Evolutionary conservation across 2,888 invertebrate species (phyloP).

Genomic region (Protonemura montana): DNA sequence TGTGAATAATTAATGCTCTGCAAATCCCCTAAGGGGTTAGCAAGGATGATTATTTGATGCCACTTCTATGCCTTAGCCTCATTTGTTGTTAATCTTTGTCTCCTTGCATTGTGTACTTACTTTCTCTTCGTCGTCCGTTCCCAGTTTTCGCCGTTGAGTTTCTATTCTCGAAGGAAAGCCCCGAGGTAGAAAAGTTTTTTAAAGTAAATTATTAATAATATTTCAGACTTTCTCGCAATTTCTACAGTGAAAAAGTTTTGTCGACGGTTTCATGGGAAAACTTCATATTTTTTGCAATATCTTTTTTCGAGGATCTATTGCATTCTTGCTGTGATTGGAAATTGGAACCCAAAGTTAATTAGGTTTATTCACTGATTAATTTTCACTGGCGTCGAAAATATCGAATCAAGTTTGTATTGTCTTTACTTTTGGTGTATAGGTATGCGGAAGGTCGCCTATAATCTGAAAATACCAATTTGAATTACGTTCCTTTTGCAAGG

Average conservation of each 20-base stretch:
- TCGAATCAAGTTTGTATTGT: too few relatives aligned
- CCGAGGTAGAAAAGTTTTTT: slow-evolving; percentile 32
- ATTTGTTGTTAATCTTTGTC: slow-evolving; percentile 38
- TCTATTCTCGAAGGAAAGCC: slow-evolving; percentile 16
- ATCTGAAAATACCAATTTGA: too few relatives aligned
- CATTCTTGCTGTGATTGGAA: background rate
- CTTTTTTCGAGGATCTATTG: background rate
- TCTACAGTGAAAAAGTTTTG: slow-evolving; percentile 13
- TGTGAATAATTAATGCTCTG: slow-evolving; percentile 25
- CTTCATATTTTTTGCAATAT: background rate
- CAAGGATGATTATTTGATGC: slow-evolving; percentile 31
- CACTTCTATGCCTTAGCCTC: slow-evolving; percentile 26
- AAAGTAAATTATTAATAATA: slow-evolving; percentile 37
- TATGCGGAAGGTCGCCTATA: too few relatives aligned
- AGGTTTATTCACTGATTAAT: too few relatives aligned
- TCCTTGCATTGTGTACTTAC: slow-evolving; percentile 29
- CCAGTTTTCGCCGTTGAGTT: slow-evolving; percentile 3
- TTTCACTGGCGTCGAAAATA: too few relatives aligned
- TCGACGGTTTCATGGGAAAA: background rate
- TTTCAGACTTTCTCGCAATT: slow-evolving; percentile 22
- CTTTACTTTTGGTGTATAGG: too few relatives aligned
- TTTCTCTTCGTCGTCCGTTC: slow-evolving; percentile 7
- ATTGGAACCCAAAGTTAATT: background rate
- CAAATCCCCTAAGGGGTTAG: slow-evolving; percentile 8
- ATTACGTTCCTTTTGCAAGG: too few relatives aligned